Evolutionary conservation across 2,888 invertebrate species (phyloP).

Genomic region (Mythimna loreyi): DNA sequence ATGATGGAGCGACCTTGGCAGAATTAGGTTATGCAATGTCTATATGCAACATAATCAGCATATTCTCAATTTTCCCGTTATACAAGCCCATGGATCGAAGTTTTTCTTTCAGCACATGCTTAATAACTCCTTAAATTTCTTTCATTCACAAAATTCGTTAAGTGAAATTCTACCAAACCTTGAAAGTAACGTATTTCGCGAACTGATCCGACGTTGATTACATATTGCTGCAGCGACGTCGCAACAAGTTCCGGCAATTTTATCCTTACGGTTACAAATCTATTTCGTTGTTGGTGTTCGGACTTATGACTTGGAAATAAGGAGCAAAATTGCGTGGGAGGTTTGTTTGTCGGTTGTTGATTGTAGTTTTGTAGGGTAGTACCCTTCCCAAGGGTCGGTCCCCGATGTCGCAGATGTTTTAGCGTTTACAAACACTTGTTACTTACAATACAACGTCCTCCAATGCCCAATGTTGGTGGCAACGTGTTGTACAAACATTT

Average conservation of each 20-base stretch:
- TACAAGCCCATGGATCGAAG: not conserved
- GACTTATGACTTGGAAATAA: constrained; percentile 23
- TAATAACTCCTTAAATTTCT: not conserved
- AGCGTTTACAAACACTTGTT: constrained; percentile 77
- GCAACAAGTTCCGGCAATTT: constrained; percentile 61
- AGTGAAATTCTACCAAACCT: constrained; percentile 50
- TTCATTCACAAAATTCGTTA: constrained; percentile 35
- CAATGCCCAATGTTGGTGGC: constrained; percentile 49
- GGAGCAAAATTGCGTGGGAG: constrained; percentile 28
- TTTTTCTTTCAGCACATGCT: not conserved
- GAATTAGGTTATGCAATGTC: too few species aligned
- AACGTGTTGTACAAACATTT: constrained; percentile 35
- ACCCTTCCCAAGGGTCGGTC: constrained; percentile 67
- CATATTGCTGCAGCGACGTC: constrained; percentile 57
- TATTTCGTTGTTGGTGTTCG: not conserved
- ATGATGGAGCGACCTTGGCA: too few species aligned
- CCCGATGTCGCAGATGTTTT: constrained; percentile 77
- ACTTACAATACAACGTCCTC: constrained; percentile 61
- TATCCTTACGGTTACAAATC: constrained; percentile 26
- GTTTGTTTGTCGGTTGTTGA: constrained; percentile 1
- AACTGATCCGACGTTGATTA: constrained; percentile 62
- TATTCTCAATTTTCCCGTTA: not conserved
- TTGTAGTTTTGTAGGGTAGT: constrained; percentile 47
- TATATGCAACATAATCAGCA: not conserved
- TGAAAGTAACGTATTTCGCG: constrained; percentile 48